Evolutionary conservation across 2,888 invertebrate genomes (phyloP), one percentile per base, ranked within the genome.

Genomic region (Dusona sp.): DNA sequence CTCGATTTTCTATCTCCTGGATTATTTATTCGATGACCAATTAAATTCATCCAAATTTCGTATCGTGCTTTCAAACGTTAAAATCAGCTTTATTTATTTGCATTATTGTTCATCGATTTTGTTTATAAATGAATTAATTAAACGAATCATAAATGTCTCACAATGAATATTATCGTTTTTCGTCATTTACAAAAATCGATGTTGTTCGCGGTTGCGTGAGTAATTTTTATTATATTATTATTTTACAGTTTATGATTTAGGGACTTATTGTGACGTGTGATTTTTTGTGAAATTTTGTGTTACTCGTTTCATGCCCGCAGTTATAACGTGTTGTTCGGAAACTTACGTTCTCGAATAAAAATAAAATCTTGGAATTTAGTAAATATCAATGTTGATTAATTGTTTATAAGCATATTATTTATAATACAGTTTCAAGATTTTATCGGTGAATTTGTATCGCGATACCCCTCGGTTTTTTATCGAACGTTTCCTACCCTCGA

Each of bases 141-240:
- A 77, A 73, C 51, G 16, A 81, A 45, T 38, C 25, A 57, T 48
- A 57, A 61, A 84, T 83, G 85, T 61, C 54, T 22, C 22, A 72
- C 19, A 65, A 82, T 29, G 61, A 79, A 36, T 74, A n/a, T 3
- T 45, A 45, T 78, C 74, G 73, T 45, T 78, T 57, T 36, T 78
- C 78, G 45, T 51, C 78, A 61, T 82, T 87, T 25, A 75, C 54
- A 42, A 87, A 77, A 84, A 93, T 93, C 92, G 93, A 93, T 88
- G 89, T 93, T 85, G 89, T 93, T 79, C 91, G 93, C 45, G 91
- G 92, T 86, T 93, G 91, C 87, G 93, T 93, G 90, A 93, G 93
- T 93, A 88, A 85, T 82, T 77, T 74, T 22, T n/a, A 8, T 54
- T 73, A 13, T 29, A 19, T 48, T 61, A 65, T 48, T 65, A 36